Evolutionary conservation across 2,888 invertebrate genomes (phyloP), one percentile per base, ranked within the genome.

Genomic region (Calameuta pallipes): DNA sequence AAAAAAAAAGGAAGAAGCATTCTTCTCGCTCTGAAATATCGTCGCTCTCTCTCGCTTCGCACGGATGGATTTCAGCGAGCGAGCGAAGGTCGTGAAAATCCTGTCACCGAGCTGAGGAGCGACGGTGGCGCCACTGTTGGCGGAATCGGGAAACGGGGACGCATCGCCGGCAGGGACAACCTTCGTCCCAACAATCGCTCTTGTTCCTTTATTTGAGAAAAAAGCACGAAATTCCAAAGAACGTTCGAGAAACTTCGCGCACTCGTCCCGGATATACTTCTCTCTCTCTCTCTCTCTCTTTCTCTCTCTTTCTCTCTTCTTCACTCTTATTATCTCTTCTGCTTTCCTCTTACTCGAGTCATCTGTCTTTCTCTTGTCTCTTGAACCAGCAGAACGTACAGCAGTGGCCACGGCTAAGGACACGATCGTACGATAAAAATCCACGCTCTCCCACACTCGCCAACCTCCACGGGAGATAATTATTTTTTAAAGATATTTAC

Each of bases 291-390:
- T 41, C 15, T 13, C 13, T 4, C 37, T 41, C 15, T 15, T 4
- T 41, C 13, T 77, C 56, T 36, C 41, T 78, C 73, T 33, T 2
- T 33, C 33, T 33, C 31, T 33, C 33, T 15, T n/a, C 70, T 70
- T 15, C 30, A 15, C 70, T 33, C 70, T 23, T 6, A 30, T 70
- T 4, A 9, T 30, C 4, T 37, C 37, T 37, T 13, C 70, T 33
- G 12, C n/a, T 33, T 33, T 70, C n/a, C 23, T n/a, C 70, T 70
- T 12, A 4, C 70, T 70, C 36, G 36, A 36, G 36, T 36, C 11
- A 11, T 36, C 36, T 35, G 23, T 70, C 80, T 81, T 73, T 70
- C 78, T 23, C 13, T 75, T 77, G 71, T 79, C 74, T 80, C 82
- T 75, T 35, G 36, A 73, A 73, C 69, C 69, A 68, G 68, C 69